Conservation (phyloP, 2,113 vertebrate genomes). For the Craseonycteris thonglongyai region DNA sequence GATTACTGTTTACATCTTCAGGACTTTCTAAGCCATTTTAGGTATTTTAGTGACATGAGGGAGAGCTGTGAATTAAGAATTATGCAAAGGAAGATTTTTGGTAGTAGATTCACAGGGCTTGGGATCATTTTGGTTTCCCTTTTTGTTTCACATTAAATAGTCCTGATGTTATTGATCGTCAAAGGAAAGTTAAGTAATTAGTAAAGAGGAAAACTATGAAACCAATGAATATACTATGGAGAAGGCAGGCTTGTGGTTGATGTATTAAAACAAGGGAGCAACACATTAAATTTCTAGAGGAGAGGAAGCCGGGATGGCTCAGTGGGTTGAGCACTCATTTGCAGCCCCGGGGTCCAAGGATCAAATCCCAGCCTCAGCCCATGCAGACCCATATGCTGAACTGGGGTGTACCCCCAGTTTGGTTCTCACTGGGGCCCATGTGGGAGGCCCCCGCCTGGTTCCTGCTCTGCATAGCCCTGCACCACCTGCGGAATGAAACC, state of each 20-base stretch:
- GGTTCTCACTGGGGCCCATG: too few species aligned
- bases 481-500: too few species aligned
- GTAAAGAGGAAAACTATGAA: conserved; percentile 6
- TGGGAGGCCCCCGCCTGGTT: too few species aligned
- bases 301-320: too few species aligned
- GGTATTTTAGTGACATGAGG: background rate
- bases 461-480: too few species aligned
- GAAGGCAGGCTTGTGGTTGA: background rate
- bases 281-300: background rate
- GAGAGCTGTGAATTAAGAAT: background rate
- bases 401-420: too few species aligned
- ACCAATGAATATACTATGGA: background rate
- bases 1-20: background rate
- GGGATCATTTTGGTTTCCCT: background rate
- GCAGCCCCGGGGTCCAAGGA: too few species aligned
- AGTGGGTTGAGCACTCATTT: too few species aligned
- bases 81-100: background rate
- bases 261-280: background rate
- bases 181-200: background rate
- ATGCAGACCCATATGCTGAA: too few species aligned
- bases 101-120: background rate
- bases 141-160: background rate
- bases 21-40: background rate
- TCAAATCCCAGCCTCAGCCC: too few species aligned
- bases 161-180: background rate